Percentiles rank a stretch among this genome's conserved stretches.
Evolutionary conservation across 2,113 vertebrate species (phyloP).

Genomic region (Myanophis thanlyinensis): DNA sequence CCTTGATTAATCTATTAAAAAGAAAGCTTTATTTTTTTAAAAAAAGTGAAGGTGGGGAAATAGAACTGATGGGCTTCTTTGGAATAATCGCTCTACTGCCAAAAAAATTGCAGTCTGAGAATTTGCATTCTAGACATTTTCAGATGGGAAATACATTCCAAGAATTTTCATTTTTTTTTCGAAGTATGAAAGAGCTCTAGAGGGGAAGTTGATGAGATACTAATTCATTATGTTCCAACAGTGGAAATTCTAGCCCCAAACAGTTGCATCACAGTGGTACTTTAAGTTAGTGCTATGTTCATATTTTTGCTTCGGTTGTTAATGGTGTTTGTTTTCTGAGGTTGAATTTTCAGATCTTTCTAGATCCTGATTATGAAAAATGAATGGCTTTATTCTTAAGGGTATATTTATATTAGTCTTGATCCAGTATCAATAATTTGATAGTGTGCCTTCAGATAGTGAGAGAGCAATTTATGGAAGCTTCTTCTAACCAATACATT

Average conservation of each 20-base stretch:
- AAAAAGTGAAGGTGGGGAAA: not conserved
- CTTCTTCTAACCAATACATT: not conserved
- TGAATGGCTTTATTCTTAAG: not conserved
- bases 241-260: not conserved
- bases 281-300: not conserved
- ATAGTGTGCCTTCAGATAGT: not conserved
- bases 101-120: not conserved
- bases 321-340: not conserved
- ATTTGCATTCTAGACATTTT: not conserved
- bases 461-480: not conserved
- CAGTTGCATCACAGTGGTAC: slow-evolving; percentile 6
- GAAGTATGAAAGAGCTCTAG: not conserved
- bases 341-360: not conserved
- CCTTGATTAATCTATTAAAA: slow-evolving; percentile 54
- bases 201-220: not conserved
- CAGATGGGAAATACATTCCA: not conserved
- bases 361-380: not conserved
- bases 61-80: slow-evolving; percentile 25
- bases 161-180: slow-evolving; percentile 9
- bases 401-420: not conserved
- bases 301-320: not conserved
- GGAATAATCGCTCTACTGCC: not conserved
- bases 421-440: not conserved
- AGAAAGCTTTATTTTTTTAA: not conserved
- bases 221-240: slow-evolving; percentile 4